Evolutionary conservation across 1,140 invertebrate species (phyloP).

Genomic region (Metaphire vulgaris): DNA sequence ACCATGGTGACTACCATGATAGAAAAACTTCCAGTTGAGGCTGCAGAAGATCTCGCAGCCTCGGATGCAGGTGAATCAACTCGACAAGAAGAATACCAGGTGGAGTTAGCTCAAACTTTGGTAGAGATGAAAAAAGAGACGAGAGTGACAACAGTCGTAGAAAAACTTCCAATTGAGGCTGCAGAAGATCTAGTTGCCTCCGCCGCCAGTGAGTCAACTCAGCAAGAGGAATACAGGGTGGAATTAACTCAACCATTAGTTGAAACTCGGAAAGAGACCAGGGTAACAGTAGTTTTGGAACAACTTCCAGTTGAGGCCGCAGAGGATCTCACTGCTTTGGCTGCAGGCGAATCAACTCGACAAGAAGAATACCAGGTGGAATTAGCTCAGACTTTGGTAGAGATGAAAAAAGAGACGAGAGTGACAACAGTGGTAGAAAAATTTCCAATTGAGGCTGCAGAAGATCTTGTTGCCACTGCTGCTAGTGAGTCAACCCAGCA

Average conservation of each 20-base stretch:
- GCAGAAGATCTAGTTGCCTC: neutral
- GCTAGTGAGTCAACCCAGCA: neutral
- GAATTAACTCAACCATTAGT: neutral
- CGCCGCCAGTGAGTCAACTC: constrained; percentile 6
- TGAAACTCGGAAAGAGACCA: neutral
- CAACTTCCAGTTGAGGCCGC: constrained; percentile 31
- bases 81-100: neutral
- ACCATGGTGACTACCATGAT: neutral
- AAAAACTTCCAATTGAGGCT: constrained; percentile 3
- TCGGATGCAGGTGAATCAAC: neutral
- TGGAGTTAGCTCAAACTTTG: neutral
- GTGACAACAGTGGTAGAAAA: neutral
- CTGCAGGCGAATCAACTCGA: constrained; percentile 16
- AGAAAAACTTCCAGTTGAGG: constrained; percentile 2
- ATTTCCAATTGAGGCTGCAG: constrained; percentile 5
- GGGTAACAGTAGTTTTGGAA: constrained; percentile 27
- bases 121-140: neutral
- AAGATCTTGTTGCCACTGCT: neutral
- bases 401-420: constrained; percentile 12
- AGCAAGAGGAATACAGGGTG: constrained; percentile 4
- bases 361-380: constrained; percentile 27
- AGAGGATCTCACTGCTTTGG: constrained; percentile 15
- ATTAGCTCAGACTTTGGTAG: neutral
- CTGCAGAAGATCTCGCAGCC: constrained; percentile 1
- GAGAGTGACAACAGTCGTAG: neutral